A percentile compares a stretch with the other conserved stretches of the same genome.
phyloP scores from a whole-genome alignment of 2,113 vertebrate species.

The Pantherophis guttatus region DNA sequence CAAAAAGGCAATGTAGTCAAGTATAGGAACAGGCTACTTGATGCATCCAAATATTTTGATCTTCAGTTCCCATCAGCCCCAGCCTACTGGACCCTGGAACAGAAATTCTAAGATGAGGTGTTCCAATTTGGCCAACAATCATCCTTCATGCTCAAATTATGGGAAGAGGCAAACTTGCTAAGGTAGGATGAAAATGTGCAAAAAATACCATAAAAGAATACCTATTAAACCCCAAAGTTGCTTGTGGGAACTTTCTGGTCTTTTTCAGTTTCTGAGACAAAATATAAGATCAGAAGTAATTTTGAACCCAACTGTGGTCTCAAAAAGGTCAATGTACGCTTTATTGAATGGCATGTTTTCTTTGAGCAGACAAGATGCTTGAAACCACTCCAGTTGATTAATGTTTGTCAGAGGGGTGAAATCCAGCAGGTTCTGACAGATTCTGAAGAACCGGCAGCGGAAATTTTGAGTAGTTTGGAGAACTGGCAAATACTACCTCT shows the following conservation, averaged over 20 bases:
- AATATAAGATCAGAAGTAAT: background rate
- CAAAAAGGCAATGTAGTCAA: background rate
- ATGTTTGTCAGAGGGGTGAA: background rate
- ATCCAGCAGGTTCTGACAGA: no score
- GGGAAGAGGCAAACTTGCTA: background rate
- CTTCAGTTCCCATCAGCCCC: background rate
- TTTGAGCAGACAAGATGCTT: background rate
- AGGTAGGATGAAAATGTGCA: background rate
- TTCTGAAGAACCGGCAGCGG: no score
- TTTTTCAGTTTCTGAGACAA: background rate
- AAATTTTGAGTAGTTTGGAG: no score
- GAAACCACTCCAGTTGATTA: background rate
- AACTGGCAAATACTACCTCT: no score
- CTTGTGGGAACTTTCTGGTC: background rate
- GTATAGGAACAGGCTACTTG: background rate
- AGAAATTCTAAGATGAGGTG: background rate
- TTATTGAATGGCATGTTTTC: background rate
- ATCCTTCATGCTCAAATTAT: background rate
- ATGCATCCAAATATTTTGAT: background rate
- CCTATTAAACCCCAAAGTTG: background rate
- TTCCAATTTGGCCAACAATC: background rate
- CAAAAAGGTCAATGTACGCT: background rate
- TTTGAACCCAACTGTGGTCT: background rate
- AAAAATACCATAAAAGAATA: background rate
- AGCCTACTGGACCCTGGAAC: background rate